Evolutionary conservation across 2,797 vertebrate species (phyloP), one percentile per base, ranked within the genome.

Genomic region (Thamnophis elegans): DNA sequence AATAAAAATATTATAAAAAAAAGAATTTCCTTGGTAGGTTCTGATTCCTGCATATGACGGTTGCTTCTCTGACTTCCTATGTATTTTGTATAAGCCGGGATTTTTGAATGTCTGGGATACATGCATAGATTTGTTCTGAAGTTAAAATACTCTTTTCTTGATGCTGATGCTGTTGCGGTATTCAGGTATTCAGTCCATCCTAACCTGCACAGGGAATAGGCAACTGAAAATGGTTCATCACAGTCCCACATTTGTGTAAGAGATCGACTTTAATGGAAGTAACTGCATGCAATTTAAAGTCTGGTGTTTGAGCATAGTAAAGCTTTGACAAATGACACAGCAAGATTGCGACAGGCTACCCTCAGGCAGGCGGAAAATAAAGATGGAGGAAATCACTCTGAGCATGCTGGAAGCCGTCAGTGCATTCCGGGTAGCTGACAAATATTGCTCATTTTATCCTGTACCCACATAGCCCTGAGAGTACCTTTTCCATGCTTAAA

Each of bases 321-420:
- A 87, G 53, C 60, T 85, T 91, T 93, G 91, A 90, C 88, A 62
- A 36, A 92, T 20, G 60, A 90, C 89, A 92, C 56, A 88, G 88
- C 47, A 73, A 90, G 62, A n/a, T n/a, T 87, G 85, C 78, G 88
- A 62, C 90, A 89, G 87, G 11, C 54, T 87, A 91, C 55, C 91
- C 55, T 88, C 85, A 0, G 88, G 91, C 85, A 82, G 62, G 53
- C 85, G 82, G 62, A 59, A 90, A 51, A 55, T 65, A 62, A 90
- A 88, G 92, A 92, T 92, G n/a, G 47, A 92, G 88, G 88, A 51
- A 56, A 90, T 90, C 88, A 51, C 56, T 59, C 54, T 32, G 47
- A 92, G 93, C 32, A 82, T 55, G 58, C 42, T 60, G 82, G 55
- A 60, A 92, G 60, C 42, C 60, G 90, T 90, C 85, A 62, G 25